phyloP scores from a whole-genome alignment of 2,888 invertebrate species.

The Pandemis corylana region DNA sequence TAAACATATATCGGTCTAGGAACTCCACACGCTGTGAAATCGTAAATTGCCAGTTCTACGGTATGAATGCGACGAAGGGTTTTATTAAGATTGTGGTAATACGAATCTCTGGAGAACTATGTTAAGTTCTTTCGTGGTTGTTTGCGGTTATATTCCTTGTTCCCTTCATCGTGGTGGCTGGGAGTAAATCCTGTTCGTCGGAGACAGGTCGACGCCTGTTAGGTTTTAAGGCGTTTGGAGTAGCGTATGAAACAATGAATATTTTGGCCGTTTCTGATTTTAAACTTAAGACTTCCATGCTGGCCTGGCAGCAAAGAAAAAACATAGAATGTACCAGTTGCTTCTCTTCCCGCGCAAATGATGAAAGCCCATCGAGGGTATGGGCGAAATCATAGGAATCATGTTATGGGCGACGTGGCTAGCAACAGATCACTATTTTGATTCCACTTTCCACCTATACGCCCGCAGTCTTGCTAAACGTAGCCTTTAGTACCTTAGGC shows the following conservation, averaged over 20 bases:
- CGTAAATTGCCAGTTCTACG: conserved; percentile 34
- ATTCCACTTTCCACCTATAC: no score
- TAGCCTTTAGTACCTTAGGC: no score
- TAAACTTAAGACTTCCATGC: no score
- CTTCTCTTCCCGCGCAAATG: no score
- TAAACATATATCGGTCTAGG: conserved; percentile 22
- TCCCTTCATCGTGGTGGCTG: not conserved
- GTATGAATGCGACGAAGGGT: conserved; percentile 28
- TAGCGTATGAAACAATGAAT: no score
- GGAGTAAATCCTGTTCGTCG: not conserved
- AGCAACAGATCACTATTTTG: no score
- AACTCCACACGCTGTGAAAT: conserved; percentile 21
- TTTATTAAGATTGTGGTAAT: conserved; percentile 30
- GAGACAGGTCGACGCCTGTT: not conserved
- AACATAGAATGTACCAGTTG: no score
- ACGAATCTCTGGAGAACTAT: conserved; percentile 19
- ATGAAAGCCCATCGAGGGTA: no score
- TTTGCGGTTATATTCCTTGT: not conserved
- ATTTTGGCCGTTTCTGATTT: not conserved
- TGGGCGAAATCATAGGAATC: no score
- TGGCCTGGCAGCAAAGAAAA: no score
- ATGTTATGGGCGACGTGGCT: no score
- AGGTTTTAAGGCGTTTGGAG: not conserved
- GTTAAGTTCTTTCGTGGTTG: conserved; percentile 4
- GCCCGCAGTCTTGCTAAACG: no score